Evolutionary conservation across 1,140 invertebrate genomes (phyloP).

Genomic region (Dufourea novaeangliae): DNA sequence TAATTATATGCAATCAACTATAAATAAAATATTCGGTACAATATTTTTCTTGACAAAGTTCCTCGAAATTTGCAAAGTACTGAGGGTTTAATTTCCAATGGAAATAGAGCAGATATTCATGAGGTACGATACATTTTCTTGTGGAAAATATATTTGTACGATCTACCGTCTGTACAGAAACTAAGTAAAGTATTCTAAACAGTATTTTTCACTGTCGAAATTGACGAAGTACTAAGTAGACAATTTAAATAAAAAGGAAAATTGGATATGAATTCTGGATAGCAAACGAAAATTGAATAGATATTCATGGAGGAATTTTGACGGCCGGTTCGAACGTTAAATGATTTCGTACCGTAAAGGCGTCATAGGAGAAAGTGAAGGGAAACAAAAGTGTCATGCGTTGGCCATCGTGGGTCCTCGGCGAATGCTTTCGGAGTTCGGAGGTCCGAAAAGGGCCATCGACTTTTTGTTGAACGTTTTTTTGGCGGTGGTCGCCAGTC

Average conservation of each 20-base stretch:
- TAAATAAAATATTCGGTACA: background rate
- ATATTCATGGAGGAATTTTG: too few species aligned
- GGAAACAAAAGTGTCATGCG: background rate
- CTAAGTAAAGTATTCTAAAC: too few species aligned
- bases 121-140: too few species aligned
- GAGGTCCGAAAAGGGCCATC: background rate
- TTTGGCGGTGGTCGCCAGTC: background rate
- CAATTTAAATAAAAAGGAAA: too few species aligned
- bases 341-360: background rate
- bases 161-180: too few species aligned
- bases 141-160: too few species aligned
- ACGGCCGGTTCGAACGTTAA: background rate
- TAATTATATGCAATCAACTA: background rate
- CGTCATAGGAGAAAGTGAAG: background rate
- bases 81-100: background rate
- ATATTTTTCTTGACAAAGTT: background rate
- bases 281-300: background rate
- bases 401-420: background rate
- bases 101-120: background rate
- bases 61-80: background rate
- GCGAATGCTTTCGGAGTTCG: background rate
- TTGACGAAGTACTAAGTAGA: too few species aligned
- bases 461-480: constrained; percentile 1
- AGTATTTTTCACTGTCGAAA: too few species aligned
- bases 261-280: too few species aligned